A percentile compares a stretch with the other conserved stretches of the same genome.
phyloP scores from a whole-genome alignment of 2,888 invertebrate species.

The Polydrusus cervinus region DNA sequence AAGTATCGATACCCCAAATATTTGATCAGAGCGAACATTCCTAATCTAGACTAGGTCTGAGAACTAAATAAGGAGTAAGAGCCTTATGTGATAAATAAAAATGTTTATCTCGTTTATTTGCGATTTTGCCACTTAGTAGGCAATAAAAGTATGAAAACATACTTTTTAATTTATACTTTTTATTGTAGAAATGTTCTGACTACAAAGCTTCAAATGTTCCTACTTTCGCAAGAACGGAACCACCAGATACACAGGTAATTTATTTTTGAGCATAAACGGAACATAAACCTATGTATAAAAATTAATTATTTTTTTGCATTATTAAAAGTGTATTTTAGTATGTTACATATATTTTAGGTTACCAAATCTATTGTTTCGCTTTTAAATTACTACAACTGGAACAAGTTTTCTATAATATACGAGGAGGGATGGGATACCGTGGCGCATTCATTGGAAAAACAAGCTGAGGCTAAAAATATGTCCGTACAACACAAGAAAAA shows the following conservation, averaged over 20 bases:
- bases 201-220: constrained; percentile 89
- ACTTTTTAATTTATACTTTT: background rate
- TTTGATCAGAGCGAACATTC: too few species aligned
- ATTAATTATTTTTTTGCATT: too few species aligned
- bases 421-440: constrained; percentile 89
- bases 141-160: too few species aligned
- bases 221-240: constrained; percentile 95
- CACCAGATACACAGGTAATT: constrained; percentile 91
- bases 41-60: too few species aligned
- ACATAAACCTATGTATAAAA: background rate
- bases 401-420: constrained; percentile 91
- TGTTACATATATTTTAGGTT: constrained; percentile 76
- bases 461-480: constrained; percentile 85
- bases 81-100: too few species aligned
- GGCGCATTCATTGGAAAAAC: constrained; percentile 84
- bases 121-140: too few species aligned
- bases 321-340: constrained; percentile 51
- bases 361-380: constrained; percentile 95
- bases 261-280: constrained; percentile 25
- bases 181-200: constrained; percentile 92
- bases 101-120: too few species aligned
- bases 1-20: too few species aligned
- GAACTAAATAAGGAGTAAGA: too few species aligned
- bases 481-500: constrained; percentile 86
- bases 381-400: constrained; percentile 93